Percentiles rank a stretch among this genome's conserved stretches.
phyloP scores from a whole-genome alignment of 2,113 vertebrate genomes.

The Monarcha castaneiventris region DNA sequence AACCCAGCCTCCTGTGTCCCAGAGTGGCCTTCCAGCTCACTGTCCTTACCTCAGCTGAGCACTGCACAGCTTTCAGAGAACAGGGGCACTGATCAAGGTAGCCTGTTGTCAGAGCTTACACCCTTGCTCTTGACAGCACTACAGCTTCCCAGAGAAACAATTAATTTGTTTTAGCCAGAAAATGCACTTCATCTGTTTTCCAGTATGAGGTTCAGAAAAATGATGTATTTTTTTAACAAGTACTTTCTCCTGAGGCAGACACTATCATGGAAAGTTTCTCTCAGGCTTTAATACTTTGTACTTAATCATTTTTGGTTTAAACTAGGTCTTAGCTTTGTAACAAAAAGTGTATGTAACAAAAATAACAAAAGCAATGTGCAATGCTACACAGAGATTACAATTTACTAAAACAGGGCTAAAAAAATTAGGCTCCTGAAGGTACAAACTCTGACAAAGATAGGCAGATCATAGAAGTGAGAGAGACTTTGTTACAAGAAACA shows the following conservation, averaged over 20 bases:
- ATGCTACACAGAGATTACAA: background rate
- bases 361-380: background rate
- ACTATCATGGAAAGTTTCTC: background rate
- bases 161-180: background rate
- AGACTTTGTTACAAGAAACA: background rate
- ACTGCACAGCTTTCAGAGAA: background rate
- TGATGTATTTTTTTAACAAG: background rate
- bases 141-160: background rate
- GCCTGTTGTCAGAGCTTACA: background rate
- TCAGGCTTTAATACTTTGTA: background rate
- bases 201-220: background rate
- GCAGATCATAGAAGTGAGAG: background rate
- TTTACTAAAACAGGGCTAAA: background rate
- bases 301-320: background rate
- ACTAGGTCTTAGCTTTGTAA: background rate
- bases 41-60: background rate
- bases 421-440: background rate
- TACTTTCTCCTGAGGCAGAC: background rate
- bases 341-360: background rate
- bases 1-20: background rate
- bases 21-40: background rate
- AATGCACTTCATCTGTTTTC: background rate
- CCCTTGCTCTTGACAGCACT: background rate
- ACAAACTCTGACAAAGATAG: background rate
- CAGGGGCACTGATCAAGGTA: background rate